Percentiles rank a stretch among this genome's conserved stretches.
Conservation (phyloP, 2,113 vertebrate species). For the Nanorana parkeri region DNA sequence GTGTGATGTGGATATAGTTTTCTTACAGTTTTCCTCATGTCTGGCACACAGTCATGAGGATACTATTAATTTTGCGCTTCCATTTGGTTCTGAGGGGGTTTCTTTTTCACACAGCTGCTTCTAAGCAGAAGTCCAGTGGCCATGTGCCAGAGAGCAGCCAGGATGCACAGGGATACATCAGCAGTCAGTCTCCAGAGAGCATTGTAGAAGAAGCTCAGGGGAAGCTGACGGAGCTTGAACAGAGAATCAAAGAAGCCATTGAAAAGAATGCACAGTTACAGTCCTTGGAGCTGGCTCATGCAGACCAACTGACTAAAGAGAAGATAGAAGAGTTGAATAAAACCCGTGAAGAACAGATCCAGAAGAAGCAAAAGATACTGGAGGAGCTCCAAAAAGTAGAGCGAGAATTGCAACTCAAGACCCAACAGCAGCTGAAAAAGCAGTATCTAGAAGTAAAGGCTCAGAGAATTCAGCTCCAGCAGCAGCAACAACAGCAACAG, state of each 20-base stretch:
- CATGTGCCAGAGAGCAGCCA: conserved; percentile 83
- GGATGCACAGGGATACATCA: conserved; percentile 86
- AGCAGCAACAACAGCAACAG: conserved; percentile 79
- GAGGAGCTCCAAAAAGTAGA: conserved; percentile 99
- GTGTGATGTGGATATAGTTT: conserved; percentile 65
- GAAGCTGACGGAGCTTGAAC: conserved; percentile 98
- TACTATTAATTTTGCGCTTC: conserved; percentile 78
- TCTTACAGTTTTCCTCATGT: conserved; percentile 66
- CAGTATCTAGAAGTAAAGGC: conserved; percentile 99
- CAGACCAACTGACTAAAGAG: conserved; percentile 99
- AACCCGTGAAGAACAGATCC: conserved; percentile 97
- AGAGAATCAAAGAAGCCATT: conserved; percentile 98
- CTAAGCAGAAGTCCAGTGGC: conserved; percentile 95
- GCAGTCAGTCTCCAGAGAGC: conserved; percentile 97
- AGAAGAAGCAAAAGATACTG: conserved; percentile 99
- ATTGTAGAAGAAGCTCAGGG: conserved; percentile 99
- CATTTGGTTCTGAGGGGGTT: conserved; percentile 81
- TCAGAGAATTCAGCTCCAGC: conserved; percentile 85
- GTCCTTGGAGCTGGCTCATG: conserved; percentile 97
- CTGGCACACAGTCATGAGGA: conserved; percentile 75
- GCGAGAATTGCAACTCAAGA: conserved; percentile 97
- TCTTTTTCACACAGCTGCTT: conserved; percentile 88
- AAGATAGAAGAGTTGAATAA: conserved; percentile 99
- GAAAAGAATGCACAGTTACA: conserved; percentile 97
- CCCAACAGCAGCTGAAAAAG: conserved; percentile 99